A percentile compares a stretch with the other conserved stretches of the same genome.
Conservation (phyloP, 2,888 invertebrate species). For the Octonoba sinensis region DNA sequence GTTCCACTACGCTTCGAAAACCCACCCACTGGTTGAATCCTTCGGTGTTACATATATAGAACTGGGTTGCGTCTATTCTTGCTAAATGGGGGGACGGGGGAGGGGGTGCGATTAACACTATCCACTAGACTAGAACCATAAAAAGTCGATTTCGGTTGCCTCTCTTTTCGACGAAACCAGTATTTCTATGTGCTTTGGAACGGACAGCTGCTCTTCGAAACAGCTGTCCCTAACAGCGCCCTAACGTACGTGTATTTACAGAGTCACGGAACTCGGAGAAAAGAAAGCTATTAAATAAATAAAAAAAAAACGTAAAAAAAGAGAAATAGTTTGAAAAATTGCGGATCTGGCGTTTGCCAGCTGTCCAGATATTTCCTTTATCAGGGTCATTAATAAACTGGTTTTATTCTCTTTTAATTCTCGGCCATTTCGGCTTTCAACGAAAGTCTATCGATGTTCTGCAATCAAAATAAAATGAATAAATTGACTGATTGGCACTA, state of each 20-base stretch:
- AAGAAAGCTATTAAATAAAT: slow-evolving; percentile 26
- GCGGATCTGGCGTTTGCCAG: slow-evolving; percentile 40
- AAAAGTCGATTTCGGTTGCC: slow-evolving; percentile 4
- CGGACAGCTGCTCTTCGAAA: slow-evolving; percentile 40
- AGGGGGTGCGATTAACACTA: too few species aligned
- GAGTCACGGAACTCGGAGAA: slow-evolving; percentile 47
- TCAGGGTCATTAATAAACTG: too few species aligned
- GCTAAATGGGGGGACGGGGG: too few species aligned
- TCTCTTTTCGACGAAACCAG: slow-evolving; percentile 21
- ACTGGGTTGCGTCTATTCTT: too few species aligned
- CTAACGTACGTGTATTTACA: slow-evolving; percentile 56
- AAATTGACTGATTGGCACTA: too few species aligned
- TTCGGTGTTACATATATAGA: too few species aligned
- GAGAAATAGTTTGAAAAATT: slow-evolving; percentile 48
- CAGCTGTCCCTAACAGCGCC: slow-evolving; percentile 26
- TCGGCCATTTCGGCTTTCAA: too few species aligned
- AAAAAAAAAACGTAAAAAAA: slow-evolving; percentile 18
- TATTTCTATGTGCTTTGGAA: slow-evolving; percentile 25
- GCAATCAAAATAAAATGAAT: too few species aligned
- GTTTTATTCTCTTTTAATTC: too few species aligned
- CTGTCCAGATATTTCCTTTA: slow-evolving; percentile 31
- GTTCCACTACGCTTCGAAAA: too few species aligned
- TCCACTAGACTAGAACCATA: neutral
- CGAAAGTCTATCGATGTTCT: too few species aligned
- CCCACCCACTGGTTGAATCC: too few species aligned